phyloP scores from a whole-genome alignment of 2,888 invertebrate genomes.

The Norana najaformis region DNA sequence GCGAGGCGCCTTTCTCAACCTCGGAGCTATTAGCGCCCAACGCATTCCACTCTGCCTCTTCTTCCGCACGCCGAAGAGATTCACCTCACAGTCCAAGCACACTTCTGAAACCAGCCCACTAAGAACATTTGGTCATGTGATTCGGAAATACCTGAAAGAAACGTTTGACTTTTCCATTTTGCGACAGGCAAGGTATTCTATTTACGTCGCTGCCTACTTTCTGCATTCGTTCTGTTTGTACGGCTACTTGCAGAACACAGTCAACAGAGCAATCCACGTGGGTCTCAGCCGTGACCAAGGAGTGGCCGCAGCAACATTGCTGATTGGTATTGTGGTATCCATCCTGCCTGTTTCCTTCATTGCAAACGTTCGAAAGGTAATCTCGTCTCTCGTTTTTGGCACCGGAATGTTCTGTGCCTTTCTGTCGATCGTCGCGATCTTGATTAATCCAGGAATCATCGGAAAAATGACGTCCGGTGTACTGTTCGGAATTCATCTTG shows the following conservation, averaged over 20 bases:
- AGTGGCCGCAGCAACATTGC: not conserved
- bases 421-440: not conserved
- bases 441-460: not conserved
- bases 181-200: not conserved
- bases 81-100: not conserved
- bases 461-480: not conserved
- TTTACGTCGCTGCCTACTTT: not conserved
- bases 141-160: not conserved
- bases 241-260: not conserved
- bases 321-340: not conserved
- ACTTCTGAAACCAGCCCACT: not conserved
- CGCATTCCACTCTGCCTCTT: not conserved
- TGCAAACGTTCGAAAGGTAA: not conserved
- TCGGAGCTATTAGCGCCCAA: not conserved
- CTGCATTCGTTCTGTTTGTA: not conserved
- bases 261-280: not conserved
- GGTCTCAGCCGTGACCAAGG: not conserved
- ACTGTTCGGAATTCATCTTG: not conserved
- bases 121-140: not conserved
- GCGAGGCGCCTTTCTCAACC: not conserved
- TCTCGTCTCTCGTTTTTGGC: not conserved
- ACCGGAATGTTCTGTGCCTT: not conserved
- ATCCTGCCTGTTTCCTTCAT: not conserved
- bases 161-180: not conserved
- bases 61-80: not conserved